Percentiles rank a stretch among this genome's conserved stretches.
phyloP scores from a whole-genome alignment of 2,113 vertebrate species.

The Corythoichthys haematopterus region DNA sequence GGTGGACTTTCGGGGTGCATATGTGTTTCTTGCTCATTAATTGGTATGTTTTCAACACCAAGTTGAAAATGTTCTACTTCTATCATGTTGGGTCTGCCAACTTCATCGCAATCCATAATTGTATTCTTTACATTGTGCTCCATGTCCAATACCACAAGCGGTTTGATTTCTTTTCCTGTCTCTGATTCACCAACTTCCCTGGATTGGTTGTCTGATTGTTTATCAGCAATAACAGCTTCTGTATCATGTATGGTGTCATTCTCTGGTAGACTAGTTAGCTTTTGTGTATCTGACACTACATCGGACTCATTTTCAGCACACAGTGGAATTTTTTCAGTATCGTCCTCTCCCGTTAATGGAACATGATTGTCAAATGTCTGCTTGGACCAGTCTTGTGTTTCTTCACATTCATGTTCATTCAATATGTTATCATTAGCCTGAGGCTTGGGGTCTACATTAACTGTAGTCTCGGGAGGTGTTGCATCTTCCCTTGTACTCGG shows the following conservation, averaged over 20 bases:
- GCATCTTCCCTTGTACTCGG: not conserved
- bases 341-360: conserved; percentile 5
- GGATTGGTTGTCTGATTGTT: not conserved
- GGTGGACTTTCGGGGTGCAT: conserved; percentile 1
- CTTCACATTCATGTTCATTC: conserved; percentile 14
- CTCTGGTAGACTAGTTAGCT: conserved; percentile 3
- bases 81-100: not conserved
- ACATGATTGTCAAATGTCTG: conserved; percentile 6
- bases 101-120: conserved; percentile 5
- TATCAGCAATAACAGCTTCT: not conserved
- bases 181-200: conserved; percentile 19
- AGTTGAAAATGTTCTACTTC: not conserved
- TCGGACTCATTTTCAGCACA: conserved; percentile 16
- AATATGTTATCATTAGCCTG: conserved; percentile 2
- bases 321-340: not conserved
- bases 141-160: conserved; percentile 11
- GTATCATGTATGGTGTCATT: conserved; percentile 7
- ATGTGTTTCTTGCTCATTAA: conserved; percentile 15
- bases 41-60: conserved; percentile 7
- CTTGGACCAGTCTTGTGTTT: conserved; percentile 16
- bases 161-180: not conserved
- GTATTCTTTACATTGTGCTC: conserved; percentile 1
- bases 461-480: not conserved
- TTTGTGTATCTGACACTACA: conserved; percentile 1
- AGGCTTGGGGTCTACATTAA: conserved; percentile 9